Evolutionary conservation across 1,140 invertebrate genomes (phyloP), one percentile per base, ranked within the genome.

Genomic region (Amphibalanus amphitrite): DNA sequence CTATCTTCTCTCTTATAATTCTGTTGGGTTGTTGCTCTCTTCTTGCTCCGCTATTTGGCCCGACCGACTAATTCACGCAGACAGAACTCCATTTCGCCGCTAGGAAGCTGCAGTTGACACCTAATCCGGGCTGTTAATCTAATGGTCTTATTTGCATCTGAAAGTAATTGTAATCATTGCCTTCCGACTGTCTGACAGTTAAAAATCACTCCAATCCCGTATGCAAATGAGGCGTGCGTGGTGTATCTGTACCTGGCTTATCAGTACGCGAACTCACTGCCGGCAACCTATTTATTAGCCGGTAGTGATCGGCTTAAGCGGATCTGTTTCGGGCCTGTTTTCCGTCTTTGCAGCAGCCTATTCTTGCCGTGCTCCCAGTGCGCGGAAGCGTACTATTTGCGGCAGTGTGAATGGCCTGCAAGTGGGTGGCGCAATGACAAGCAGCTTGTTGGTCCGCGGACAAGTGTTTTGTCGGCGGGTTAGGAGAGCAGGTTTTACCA

Each of bases 121-220:
- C 47, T 59, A 59, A 59, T 59, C 47, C 47, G 13, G 20, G 47
- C 20, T 23, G 47, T 59, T 59, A 59, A 59, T 59, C 47, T 59
- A 59, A 59, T 59, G 47, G 47, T 23, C 47, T 59, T 6, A 59
- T 59, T 59, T 59, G 47, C 47, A 59, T 59, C 47, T 59, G 47
- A 59, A 59, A 59, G 47, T 59, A 59, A 59, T 59, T 59, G 47
- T 59, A 59, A 59, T 59, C 47, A 59, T 59, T 59, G 47, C 47
- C 47, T 59, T 59, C 47, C 47, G 47, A 59, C 47, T 59, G 47
- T 8, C 20, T 59, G 47, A 59, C 47, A 59, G 47, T 59, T 59
- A 59, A 59, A 59, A 59, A 59, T 59, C 47, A 59, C 23, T 20
- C 20, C 47, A 59, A 59, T 59, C 47, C 47, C 23, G 10, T 59